Percentiles rank a stretch among this genome's conserved stretches.
These are phyloP conservation scores for Ostrea denselamellosa DNA, from an alignment of 1,140 invertebrate genomes.

Conservation along the genomic window DNA sequence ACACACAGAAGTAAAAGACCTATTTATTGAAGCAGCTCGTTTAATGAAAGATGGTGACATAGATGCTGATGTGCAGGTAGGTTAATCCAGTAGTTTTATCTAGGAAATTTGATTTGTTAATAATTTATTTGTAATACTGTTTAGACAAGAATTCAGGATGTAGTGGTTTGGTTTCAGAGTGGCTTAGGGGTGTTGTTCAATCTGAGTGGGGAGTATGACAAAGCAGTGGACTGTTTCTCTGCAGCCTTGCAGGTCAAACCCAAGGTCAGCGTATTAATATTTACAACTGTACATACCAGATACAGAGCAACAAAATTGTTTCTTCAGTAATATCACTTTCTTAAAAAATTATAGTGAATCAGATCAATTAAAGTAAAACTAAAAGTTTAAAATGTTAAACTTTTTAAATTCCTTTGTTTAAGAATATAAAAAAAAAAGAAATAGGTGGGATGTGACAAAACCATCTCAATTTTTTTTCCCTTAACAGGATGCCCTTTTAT, in stretches of 20 bases:
- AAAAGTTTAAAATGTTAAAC: too few relatives aligned
- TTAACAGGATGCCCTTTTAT: slow-evolving; percentile 91
- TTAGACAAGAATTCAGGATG: neutral
- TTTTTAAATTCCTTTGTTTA: too few relatives aligned
- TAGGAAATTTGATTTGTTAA: too few relatives aligned
- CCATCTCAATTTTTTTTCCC: too few relatives aligned
- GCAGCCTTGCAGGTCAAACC: slow-evolving; percentile 91
- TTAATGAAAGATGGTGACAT: slow-evolving; percentile 78
- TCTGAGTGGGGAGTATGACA: slow-evolving; percentile 94
- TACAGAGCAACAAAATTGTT: neutral
- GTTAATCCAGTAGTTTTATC: neutral
- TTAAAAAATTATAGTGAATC: too few relatives aligned
- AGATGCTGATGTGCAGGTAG: slow-evolving; percentile 91
- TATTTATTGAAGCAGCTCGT: slow-evolving; percentile 90
- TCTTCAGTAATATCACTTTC: too few relatives aligned
- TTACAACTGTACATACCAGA: neutral
- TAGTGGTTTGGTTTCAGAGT: slow-evolving; percentile 82
- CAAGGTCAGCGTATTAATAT: slow-evolving; percentile 80
- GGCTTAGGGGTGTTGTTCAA: slow-evolving; percentile 97
- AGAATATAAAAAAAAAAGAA: too few relatives aligned
- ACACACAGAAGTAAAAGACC: slow-evolving; percentile 85
- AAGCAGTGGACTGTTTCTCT: slow-evolving; percentile 97
- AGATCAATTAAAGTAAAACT: too few relatives aligned
- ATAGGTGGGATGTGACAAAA: too few relatives aligned
- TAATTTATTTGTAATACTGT: too few relatives aligned